Percentiles rank a stretch among this genome's conserved stretches.
phyloP scores from a whole-genome alignment of 2,888 invertebrate genomes.

The Taenaris catops region DNA sequence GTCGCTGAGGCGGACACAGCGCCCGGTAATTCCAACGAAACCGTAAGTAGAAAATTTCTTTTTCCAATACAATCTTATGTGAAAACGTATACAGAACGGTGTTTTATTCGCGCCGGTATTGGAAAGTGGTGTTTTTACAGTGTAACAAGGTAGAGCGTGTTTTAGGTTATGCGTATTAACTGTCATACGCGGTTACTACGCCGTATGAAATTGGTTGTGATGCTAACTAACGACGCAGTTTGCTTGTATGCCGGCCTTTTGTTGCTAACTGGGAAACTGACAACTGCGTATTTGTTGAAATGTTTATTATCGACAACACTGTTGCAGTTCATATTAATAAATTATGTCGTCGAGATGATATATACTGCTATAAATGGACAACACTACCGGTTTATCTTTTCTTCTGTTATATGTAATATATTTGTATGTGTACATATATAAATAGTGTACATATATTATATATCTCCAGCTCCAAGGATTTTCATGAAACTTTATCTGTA shows the following conservation, averaged over 20 bases:
- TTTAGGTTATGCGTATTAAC: constrained; percentile 54
- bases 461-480: no score
- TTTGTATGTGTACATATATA: no score
- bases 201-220: constrained; percentile 51
- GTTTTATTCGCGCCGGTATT: constrained; percentile 10
- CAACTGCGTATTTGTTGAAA: constrained; percentile 54
- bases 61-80: constrained; percentile 36
- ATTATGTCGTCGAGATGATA: neutral
- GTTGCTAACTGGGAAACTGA: constrained; percentile 62
- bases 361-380: no score
- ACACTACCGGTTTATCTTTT: no score
- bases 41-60: constrained; percentile 46
- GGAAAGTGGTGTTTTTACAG: constrained; percentile 12
- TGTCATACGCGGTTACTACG: constrained; percentile 69
- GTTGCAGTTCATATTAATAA: constrained; percentile 27
- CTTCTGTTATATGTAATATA: no score
- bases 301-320: constrained; percentile 32
- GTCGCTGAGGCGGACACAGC: constrained; percentile 48
- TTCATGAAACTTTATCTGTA: no score
- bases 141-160: constrained; percentile 25
- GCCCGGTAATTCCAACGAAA: constrained; percentile 31
- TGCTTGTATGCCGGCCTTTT: constrained; percentile 52
- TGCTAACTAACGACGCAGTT: constrained; percentile 59
- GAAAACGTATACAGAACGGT: constrained; percentile 33
- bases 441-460: no score